Percentiles rank a stretch among this genome's conserved stretches.
These are phyloP conservation scores for Notothenia coriiceps DNA, from an alignment of 2,113 vertebrate genomes.

Conservation along the genomic window DNA sequence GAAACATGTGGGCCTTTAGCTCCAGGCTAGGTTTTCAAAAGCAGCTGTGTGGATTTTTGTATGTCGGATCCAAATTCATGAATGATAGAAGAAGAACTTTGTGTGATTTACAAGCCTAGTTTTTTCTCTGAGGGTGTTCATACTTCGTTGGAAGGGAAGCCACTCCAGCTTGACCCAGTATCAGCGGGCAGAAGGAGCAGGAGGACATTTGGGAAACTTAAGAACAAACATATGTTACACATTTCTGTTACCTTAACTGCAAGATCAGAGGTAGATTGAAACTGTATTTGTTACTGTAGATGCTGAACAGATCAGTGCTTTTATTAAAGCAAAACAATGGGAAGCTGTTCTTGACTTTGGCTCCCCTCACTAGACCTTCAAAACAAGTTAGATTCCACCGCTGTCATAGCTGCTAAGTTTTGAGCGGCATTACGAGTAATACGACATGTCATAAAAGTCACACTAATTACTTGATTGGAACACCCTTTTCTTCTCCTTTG, in stretches of 20 bases:
- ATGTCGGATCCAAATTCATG: slow-evolving; percentile 47
- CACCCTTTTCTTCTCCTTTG: slow-evolving; percentile 25
- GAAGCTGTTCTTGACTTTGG: not conserved
- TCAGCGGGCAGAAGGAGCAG: slow-evolving; percentile 21
- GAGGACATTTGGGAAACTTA: slow-evolving; percentile 20
- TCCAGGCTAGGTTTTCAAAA: slow-evolving; percentile 25
- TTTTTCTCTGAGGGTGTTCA: slow-evolving; percentile 26
- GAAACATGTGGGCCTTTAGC: slow-evolving; percentile 2
- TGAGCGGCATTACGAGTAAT: not conserved
- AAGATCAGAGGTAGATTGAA: slow-evolving; percentile 20
- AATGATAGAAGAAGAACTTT: slow-evolving; percentile 30
- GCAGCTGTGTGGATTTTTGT: slow-evolving; percentile 35
- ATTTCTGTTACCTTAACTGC: slow-evolving; percentile 15
- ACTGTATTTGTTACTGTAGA: slow-evolving; percentile 15
- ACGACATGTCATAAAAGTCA: too few relatives aligned
- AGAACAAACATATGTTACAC: slow-evolving; percentile 54
- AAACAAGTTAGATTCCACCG: slow-evolving; percentile 6
- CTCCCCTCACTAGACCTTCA: not conserved
- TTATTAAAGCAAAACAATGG: not conserved
- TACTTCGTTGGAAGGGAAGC: slow-evolving; percentile 11
- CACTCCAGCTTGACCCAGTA: slow-evolving; percentile 41
- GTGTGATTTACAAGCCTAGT: slow-evolving; percentile 41
- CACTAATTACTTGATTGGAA: slow-evolving; percentile 13
- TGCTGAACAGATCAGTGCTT: slow-evolving; percentile 10
- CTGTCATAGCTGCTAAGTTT: not conserved